A percentile compares a stretch with the other conserved stretches of the same genome.
Evolutionary conservation across 2,797 vertebrate genomes (phyloP).

Genomic region (Xenentodon cancila): DNA sequence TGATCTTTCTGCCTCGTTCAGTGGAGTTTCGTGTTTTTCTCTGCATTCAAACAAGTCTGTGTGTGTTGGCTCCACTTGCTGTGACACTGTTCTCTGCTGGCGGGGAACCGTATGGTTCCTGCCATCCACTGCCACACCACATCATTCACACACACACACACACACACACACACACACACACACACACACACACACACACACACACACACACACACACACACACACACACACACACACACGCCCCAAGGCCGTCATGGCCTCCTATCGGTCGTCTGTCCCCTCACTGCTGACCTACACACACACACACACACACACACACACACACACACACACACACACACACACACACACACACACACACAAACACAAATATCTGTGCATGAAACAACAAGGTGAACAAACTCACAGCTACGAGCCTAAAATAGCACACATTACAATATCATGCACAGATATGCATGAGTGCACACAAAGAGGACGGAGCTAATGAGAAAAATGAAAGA

Average conservation of each 20-base stretch:
- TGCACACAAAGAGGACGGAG: constrained; percentile 21
- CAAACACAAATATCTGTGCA: not conserved
- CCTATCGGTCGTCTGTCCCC: constrained; percentile 72
- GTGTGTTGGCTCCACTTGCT: constrained; percentile 41
- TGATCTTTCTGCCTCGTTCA: constrained; percentile 11
- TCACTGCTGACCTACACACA: constrained; percentile 21
- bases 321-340: not conserved
- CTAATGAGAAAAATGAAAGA: constrained; percentile 33
- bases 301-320: not conserved
- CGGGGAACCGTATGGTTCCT: constrained; percentile 70
- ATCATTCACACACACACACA: constrained; percentile 48
- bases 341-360: not conserved
- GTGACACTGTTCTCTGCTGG: constrained; percentile 60
- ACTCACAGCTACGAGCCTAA: constrained; percentile 20
- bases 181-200: too few species aligned
- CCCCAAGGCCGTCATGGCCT: constrained; percentile 43
- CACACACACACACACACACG: constrained; percentile 15
- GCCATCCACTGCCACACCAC: constrained; percentile 67
- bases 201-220: too few species aligned
- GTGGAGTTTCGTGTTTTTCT: constrained; percentile 17
- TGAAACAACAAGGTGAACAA: constrained; percentile 24
- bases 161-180: too few species aligned
- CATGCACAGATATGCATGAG: not conserved
- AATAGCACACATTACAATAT: constrained; percentile 46
- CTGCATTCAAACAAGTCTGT: constrained; percentile 21